Evolutionary conservation across 2,797 vertebrate genomes (phyloP).

Genomic region (Trachops cirrhosus): DNA sequence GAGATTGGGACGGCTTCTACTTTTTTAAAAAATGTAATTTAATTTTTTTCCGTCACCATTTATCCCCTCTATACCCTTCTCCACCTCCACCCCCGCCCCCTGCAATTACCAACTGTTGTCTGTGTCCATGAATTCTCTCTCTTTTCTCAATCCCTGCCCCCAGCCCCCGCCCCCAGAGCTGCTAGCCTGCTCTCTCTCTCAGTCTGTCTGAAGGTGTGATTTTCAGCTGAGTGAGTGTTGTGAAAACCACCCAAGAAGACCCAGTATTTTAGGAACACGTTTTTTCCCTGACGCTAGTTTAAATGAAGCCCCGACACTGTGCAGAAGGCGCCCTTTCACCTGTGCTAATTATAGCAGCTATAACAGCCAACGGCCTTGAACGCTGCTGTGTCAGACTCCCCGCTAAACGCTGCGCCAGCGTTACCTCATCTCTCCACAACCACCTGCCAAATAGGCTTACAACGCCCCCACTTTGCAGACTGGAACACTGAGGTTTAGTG

Average conservation of each 20-base stretch:
- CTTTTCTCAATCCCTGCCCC: no score
- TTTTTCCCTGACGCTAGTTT: not conserved
- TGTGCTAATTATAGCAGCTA: not conserved
- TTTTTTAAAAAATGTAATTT: not conserved
- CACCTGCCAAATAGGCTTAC: not conserved
- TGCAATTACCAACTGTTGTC: no score
- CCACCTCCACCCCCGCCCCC: no score
- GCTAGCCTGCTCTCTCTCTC: no score
- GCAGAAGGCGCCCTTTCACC: not conserved
- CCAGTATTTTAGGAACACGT: not conserved
- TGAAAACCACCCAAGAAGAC: not conserved
- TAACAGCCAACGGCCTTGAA: not conserved
- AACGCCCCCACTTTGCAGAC: not conserved
- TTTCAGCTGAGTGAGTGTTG: not conserved
- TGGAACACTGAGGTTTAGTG: not conserved
- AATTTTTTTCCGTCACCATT: no score
- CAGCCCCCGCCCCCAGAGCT: no score
- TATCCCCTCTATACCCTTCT: no score
- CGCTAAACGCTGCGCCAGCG: not conserved
- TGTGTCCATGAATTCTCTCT: no score
- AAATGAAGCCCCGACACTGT: not conserved
- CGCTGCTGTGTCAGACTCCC: not conserved
- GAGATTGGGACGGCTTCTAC: not conserved
- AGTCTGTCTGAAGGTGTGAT: not conserved
- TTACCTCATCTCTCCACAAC: not conserved